Evolutionary conservation across 1,140 invertebrate genomes (phyloP).

Genomic region (Neocloeon triangulifer): DNA sequence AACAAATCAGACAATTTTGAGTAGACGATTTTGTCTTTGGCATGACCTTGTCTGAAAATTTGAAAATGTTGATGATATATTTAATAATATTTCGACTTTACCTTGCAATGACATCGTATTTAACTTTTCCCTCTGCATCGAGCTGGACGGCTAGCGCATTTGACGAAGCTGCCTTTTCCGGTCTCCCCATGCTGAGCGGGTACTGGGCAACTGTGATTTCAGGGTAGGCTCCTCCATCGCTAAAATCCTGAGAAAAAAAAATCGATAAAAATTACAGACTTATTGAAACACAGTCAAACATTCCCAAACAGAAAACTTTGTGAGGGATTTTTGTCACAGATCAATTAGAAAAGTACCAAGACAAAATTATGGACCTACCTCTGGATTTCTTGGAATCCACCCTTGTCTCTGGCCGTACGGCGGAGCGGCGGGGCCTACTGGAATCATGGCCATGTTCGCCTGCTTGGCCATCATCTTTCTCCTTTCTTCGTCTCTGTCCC

Average conservation of each 20-base stretch:
- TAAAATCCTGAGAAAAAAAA: slow-evolving; percentile 34
- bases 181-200: slow-evolving; percentile 68
- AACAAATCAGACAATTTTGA: slow-evolving; percentile 85
- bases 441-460: slow-evolving; percentile 44
- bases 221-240: slow-evolving; percentile 95
- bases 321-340: background rate
- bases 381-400: slow-evolving; percentile 72
- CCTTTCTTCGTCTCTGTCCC: slow-evolving; percentile 72
- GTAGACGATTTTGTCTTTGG: slow-evolving; percentile 54
- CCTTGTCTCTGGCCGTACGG: slow-evolving; percentile 89
- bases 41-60: background rate
- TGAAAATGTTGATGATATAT: background rate
- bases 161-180: slow-evolving; percentile 46
- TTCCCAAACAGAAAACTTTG: background rate
- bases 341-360: background rate
- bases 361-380: slow-evolving; percentile 30
- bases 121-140: slow-evolving; percentile 83
- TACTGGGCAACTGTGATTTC: slow-evolving; percentile 96
- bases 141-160: slow-evolving; percentile 87
- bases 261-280: slow-evolving; percentile 3
- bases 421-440: slow-evolving; percentile 66
- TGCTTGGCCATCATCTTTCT: slow-evolving; percentile 29
- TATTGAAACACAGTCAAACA: slow-evolving; percentile 6
- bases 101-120: slow-evolving; percentile 87
- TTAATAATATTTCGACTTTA: slow-evolving; percentile 22